Evolutionary conservation across 2,113 vertebrate genomes (phyloP).

Genomic region (Merops nubicus): DNA sequence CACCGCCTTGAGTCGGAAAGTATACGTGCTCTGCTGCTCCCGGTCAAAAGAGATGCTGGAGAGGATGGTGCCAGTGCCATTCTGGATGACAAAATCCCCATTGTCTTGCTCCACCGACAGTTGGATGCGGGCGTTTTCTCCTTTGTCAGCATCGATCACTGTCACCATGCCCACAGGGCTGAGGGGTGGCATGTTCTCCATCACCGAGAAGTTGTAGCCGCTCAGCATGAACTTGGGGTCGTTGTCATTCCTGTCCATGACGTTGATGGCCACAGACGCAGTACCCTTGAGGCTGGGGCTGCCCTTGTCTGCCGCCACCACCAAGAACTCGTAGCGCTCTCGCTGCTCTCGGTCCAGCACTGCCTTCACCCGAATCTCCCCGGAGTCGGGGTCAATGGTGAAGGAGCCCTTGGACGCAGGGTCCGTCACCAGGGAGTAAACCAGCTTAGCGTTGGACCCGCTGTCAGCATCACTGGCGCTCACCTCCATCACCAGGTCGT

Average conservation of each 20-base stretch:
- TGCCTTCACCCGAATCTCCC: slow-evolving; percentile 88
- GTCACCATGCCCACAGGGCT: slow-evolving; percentile 97
- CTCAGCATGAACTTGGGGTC: slow-evolving; percentile 97
- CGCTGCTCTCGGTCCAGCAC: slow-evolving; percentile 89
- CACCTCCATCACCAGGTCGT: slow-evolving; percentile 86
- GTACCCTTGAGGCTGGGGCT: slow-evolving; percentile 92
- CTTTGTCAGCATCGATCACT: slow-evolving; percentile 91
- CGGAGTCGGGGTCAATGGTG: slow-evolving; percentile 84
- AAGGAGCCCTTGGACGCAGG: slow-evolving; percentile 84
- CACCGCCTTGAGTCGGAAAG: slow-evolving; percentile 92
- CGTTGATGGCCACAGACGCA: slow-evolving; percentile 87
- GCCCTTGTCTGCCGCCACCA: slow-evolving; percentile 91
- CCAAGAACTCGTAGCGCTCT: slow-evolving; percentile 89
- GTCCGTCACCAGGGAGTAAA: slow-evolving; percentile 86
- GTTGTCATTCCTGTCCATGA: slow-evolving; percentile 95
- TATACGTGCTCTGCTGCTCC: slow-evolving; percentile 95
- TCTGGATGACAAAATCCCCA: slow-evolving; percentile 95
- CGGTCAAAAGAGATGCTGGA: slow-evolving; percentile 96
- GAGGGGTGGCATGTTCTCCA: slow-evolving; percentile 92
- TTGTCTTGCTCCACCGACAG: slow-evolving; percentile 94
- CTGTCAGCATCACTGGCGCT: slow-evolving; percentile 90
- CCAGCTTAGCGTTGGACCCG: slow-evolving; percentile 88
- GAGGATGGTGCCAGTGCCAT: slow-evolving; percentile 93
- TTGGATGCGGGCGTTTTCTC: slow-evolving; percentile 87
- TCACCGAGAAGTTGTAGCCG: slow-evolving; percentile 95